phyloP scores from a whole-genome alignment of 2,888 invertebrate genomes.

The Endomychus coccineus region DNA sequence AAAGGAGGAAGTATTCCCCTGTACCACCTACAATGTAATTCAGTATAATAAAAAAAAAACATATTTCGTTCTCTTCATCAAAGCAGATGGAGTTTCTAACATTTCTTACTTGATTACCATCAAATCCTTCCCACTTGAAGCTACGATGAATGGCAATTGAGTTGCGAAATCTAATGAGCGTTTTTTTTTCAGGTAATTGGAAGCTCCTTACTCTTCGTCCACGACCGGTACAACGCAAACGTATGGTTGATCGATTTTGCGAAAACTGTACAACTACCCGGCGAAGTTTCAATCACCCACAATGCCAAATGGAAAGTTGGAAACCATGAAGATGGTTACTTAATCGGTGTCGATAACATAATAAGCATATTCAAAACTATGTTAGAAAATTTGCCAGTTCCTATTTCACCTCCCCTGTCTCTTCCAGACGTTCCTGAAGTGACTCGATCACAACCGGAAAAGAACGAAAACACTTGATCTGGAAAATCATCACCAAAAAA shows the following conservation, averaged over 20 bases:
- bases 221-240: constrained; percentile 79
- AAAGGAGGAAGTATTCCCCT: no score
- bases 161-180: no score
- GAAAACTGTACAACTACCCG: constrained; percentile 80
- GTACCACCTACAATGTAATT: no score
- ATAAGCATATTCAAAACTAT: constrained; percentile 74
- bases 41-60: no score
- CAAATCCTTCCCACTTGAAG: no score
- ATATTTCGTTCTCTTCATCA: no score
- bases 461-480: no score
- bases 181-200: constrained; percentile 65
- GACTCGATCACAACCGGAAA: no score
- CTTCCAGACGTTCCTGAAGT: constrained; percentile 32
- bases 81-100: no score
- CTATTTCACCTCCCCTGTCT: constrained; percentile 36
- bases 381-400: constrained; percentile 41
- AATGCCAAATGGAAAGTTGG: constrained; percentile 84
- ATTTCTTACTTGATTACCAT: no score
- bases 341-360: constrained; percentile 85
- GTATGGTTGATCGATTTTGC: constrained; percentile 98
- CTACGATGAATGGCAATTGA: no score
- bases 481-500: no score
- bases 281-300: constrained; percentile 67
- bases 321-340: constrained; percentile 93
- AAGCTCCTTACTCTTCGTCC: constrained; percentile 90